Evolutionary conservation across 2,113 vertebrate species (phyloP).

Genomic region (Malurus melanocephalus): DNA sequence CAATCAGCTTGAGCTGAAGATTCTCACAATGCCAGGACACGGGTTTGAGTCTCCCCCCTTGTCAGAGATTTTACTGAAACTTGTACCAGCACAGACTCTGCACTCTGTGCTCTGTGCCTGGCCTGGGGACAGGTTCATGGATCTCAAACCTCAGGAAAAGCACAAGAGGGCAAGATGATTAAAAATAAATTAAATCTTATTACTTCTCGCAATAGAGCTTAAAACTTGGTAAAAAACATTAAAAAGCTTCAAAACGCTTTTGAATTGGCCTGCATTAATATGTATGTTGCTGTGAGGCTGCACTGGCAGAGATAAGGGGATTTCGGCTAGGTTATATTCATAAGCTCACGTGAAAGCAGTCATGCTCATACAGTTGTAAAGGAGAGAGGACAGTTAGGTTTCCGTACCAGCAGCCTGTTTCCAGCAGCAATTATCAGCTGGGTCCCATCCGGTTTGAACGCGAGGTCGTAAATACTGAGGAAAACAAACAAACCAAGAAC

Average conservation of each 20-base stretch:
- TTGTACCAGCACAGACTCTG: background rate
- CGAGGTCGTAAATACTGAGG: conserved; percentile 90
- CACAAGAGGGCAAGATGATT: rapidly evolving
- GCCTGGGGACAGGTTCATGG: background rate
- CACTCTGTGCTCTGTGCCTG: rapidly evolving
- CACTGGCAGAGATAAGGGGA: background rate
- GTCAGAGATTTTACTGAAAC: background rate
- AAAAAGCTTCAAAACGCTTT: background rate
- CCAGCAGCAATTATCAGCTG: conserved; percentile 96
- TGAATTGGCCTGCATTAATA: background rate
- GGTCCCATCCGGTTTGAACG: conserved; percentile 95
- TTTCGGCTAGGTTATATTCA: background rate
- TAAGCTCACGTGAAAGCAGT: background rate
- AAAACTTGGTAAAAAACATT: background rate
- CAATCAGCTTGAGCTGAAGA: rapidly evolving
- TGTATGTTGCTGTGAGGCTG: background rate
- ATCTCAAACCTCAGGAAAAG: background rate
- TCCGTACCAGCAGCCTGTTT: conserved; percentile 88
- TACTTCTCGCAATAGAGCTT: background rate
- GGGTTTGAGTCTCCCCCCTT: background rate
- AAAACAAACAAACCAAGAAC: background rate
- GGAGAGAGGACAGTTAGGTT: background rate
- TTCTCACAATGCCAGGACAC: rapidly evolving
- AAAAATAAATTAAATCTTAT: background rate
- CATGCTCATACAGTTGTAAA: background rate